Evolutionary conservation across 2,888 invertebrate species (phyloP).

Genomic region (Sisyra terminalis): DNA sequence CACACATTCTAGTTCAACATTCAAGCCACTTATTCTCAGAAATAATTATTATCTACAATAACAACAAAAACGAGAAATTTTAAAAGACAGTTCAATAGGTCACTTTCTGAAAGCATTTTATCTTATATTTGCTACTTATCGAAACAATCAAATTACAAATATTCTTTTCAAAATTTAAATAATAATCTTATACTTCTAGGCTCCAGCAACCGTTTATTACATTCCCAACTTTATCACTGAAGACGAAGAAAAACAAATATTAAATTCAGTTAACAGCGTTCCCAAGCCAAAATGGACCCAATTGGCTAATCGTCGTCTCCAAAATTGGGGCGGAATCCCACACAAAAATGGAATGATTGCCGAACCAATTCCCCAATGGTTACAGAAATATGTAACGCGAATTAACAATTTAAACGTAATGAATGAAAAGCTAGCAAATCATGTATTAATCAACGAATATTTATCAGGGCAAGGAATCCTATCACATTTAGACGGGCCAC

Average conservation of each 20-base stretch:
- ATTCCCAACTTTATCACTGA: constrained; percentile 72
- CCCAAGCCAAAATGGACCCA: constrained; percentile 96
- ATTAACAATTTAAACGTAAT: constrained; percentile 53
- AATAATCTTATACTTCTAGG: constrained; percentile 21
- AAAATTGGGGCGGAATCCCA: constrained; percentile 95
- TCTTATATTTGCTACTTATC: too few species aligned
- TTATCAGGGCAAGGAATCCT: constrained; percentile 87
- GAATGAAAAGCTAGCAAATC: constrained; percentile 64
- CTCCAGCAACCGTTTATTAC: constrained; percentile 54
- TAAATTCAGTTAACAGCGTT: constrained; percentile 55
- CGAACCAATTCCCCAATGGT: constrained; percentile 77
- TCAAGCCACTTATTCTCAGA: too few species aligned
- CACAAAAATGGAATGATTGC: constrained; percentile 87
- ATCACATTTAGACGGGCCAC: constrained; percentile 91
- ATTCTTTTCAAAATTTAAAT: too few species aligned
- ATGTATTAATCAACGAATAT: constrained; percentile 92
- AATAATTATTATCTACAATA: too few species aligned
- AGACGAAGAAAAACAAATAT: constrained; percentile 52
- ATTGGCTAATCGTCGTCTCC: constrained; percentile 75
- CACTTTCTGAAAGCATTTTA: too few species aligned
- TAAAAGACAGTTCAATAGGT: too few species aligned
- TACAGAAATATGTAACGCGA: constrained; percentile 51
- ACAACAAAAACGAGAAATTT: too few species aligned
- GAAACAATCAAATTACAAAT: too few species aligned
- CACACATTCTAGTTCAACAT: too few species aligned